Evolutionary conservation across 2,888 invertebrate species (phyloP).

Genomic region (Patella depressa): DNA sequence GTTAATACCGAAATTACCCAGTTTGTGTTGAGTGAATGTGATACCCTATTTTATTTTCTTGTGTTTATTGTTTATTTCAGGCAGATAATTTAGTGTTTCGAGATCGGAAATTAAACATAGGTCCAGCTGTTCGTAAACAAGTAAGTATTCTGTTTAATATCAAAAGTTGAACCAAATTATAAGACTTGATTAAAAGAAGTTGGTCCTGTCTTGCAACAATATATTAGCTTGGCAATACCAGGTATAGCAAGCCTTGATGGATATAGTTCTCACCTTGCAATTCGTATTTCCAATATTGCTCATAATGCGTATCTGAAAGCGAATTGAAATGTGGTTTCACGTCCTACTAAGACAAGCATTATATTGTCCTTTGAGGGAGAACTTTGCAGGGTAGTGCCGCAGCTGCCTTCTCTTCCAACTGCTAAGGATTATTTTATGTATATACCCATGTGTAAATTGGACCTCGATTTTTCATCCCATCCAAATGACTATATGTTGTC

Average conservation of each 20-base stretch:
- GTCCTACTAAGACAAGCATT: too few relatives aligned
- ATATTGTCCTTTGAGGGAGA: too few relatives aligned
- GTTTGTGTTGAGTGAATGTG: not conserved
- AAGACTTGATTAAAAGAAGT: not conserved
- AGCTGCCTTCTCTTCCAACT: too few relatives aligned
- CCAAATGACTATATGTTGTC: too few relatives aligned
- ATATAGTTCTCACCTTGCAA: not conserved
- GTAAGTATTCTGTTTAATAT: slow-evolving; percentile 68
- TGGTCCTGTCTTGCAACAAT: not conserved
- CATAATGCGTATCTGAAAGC: too few relatives aligned
- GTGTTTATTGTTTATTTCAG: slow-evolving; percentile 71
- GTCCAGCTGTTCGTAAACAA: slow-evolving; percentile 89
- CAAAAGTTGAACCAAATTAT: not conserved
- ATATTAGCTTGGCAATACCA: not conserved
- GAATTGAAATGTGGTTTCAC: too few relatives aligned
- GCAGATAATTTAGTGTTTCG: slow-evolving; percentile 83
- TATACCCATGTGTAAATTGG: too few relatives aligned
- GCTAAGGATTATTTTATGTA: too few relatives aligned
- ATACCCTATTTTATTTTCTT: not conserved
- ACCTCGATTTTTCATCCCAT: too few relatives aligned
- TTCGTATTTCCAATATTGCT: not conserved
- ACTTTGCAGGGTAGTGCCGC: too few relatives aligned
- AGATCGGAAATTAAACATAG: slow-evolving; percentile 87
- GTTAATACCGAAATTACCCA: too few relatives aligned
- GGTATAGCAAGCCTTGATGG: not conserved